phyloP scores from a whole-genome alignment of 2,797 vertebrate species.

The Acomys russatus region DNA sequence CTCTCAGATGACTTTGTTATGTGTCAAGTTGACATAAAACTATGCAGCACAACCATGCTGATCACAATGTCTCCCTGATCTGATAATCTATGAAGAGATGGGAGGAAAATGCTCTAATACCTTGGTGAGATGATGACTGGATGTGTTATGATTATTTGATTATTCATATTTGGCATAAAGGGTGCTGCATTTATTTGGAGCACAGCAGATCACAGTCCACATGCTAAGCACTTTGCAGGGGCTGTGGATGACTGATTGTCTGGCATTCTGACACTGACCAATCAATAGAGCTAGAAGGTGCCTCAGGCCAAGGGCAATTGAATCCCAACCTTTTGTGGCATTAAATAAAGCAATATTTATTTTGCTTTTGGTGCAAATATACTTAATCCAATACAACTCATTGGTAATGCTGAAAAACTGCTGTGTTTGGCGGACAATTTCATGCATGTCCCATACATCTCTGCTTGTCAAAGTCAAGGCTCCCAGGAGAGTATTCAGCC shows the following conservation, averaged over 20 bases:
- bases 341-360: slow-evolving; percentile 90
- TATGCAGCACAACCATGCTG: not conserved
- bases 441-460: slow-evolving; percentile 82
- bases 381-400: slow-evolving; percentile 87
- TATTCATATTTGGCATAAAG: slow-evolving; percentile 38
- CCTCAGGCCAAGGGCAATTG: slow-evolving; percentile 86
- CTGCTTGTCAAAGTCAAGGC: slow-evolving; percentile 81
- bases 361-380: slow-evolving; percentile 87
- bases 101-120: slow-evolving; percentile 28
- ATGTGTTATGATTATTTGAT: not conserved
- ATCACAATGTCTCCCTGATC: not conserved
- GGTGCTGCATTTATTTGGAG: not conserved
- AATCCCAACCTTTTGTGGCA: slow-evolving; percentile 86
- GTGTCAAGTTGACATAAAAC: not conserved
- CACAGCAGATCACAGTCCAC: slow-evolving; percentile 59
- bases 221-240: slow-evolving; percentile 87
- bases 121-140: not conserved
- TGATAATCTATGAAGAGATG: not conserved
- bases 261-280: slow-evolving; percentile 86
- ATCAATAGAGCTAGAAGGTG: slow-evolving; percentile 88
- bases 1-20: not conserved
- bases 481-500: slow-evolving; percentile 47
- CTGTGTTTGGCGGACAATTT: slow-evolving; percentile 81
- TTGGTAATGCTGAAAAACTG: slow-evolving; percentile 86
- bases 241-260: slow-evolving; percentile 88